Conservation (phyloP, 2,113 vertebrate genomes). For the Lepidothrix coronata region DNA sequence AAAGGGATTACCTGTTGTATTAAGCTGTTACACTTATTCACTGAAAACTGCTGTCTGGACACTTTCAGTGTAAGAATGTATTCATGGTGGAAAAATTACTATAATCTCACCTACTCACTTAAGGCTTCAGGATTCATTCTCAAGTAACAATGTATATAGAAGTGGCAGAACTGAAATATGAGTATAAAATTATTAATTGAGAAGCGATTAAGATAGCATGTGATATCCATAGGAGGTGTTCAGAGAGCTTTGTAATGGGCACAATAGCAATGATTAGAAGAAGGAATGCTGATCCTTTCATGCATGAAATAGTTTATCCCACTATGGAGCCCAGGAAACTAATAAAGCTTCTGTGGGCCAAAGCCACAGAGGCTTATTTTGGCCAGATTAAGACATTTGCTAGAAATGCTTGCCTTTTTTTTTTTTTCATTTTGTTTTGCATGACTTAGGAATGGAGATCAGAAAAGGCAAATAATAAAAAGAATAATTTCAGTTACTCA, state of each 20-base stretch:
- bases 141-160: background rate
- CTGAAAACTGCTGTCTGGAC: background rate
- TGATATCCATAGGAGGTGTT: constrained; percentile 34
- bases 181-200: constrained; percentile 34
- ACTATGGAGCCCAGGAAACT: constrained; percentile 31
- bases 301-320: constrained; percentile 61
- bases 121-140: background rate
- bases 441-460: background rate
- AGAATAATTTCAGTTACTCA: background rate
- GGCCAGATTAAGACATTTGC: constrained; percentile 38
- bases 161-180: background rate
- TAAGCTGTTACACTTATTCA: background rate
- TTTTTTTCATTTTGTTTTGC: background rate
- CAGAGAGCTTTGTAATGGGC: constrained; percentile 25
- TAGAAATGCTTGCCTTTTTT: background rate
- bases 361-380: constrained; percentile 32
- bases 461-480: background rate
- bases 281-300: constrained; percentile 55
- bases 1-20: background rate
- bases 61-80: background rate
- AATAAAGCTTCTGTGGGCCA: constrained; percentile 24
- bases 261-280: constrained; percentile 56
- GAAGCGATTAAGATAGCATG: constrained; percentile 22
- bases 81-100: background rate
- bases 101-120: background rate